Evolutionary conservation across 2,888 invertebrate species (phyloP).

Genomic region (Mactromeris polynyma): DNA sequence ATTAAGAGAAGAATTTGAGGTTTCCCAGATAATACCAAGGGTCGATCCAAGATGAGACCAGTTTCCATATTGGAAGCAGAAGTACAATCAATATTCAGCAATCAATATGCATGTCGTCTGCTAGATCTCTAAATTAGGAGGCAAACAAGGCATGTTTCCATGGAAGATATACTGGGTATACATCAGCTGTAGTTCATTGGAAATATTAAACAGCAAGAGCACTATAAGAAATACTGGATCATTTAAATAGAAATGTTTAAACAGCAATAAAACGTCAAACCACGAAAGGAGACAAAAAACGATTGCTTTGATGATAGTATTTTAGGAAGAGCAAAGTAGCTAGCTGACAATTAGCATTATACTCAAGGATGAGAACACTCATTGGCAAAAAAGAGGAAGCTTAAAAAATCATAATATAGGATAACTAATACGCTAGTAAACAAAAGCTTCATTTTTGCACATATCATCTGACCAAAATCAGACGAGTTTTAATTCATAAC

Average conservation of each 20-base stretch:
- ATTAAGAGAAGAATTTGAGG: conserved; percentile 8
- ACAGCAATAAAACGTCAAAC: neutral
- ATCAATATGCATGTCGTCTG: conserved; percentile 23
- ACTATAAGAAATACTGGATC: neutral
- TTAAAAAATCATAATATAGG: too few species aligned
- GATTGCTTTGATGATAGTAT: neutral
- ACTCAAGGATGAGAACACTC: too few species aligned
- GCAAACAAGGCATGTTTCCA: neutral
- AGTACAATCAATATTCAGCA: neutral
- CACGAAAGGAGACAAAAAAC: neutral
- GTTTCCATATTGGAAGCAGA: conserved; percentile 6
- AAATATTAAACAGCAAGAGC: neutral
- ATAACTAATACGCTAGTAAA: too few species aligned
- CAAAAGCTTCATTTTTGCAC: too few species aligned
- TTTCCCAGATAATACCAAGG: neutral
- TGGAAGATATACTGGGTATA: neutral
- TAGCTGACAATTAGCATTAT: too few species aligned
- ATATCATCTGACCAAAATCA: too few species aligned
- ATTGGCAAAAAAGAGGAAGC: too few species aligned
- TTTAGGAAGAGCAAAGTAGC: neutral
- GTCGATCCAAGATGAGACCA: neutral
- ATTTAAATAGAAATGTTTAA: neutral
- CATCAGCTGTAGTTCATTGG: neutral
- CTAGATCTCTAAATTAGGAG: conserved; percentile 10
- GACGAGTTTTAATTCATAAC: too few species aligned